Evolutionary conservation across 1,140 invertebrate species (phyloP), one percentile per base, ranked within the genome.

Genomic region (Bombus superbus): DNA sequence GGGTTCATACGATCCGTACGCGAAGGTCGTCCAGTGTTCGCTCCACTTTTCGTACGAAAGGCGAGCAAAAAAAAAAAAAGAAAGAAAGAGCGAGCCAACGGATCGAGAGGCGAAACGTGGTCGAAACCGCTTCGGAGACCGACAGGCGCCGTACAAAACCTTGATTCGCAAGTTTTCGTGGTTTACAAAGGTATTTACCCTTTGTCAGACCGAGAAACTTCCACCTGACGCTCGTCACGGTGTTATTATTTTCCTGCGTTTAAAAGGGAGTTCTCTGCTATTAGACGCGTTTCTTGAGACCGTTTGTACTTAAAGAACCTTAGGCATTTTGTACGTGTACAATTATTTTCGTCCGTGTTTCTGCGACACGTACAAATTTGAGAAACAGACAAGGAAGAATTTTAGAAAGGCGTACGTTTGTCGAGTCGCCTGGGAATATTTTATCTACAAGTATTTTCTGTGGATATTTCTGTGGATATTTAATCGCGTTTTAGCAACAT

Each of bases 1-100:
- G 18, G 18, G 62, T 71, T 78, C 69, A 91, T 92, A 83, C 91
- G 91, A 91, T 92, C 88, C 86, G 87, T 89, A 79, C 89, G 71
- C 66, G 92, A 93, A 93, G 92, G 92, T 89, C 90, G 88, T 86
- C 92, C 85, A 81, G 92, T 90, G 88, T 80, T 91, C 91, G 91
- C 86, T 93, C 89, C 91, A 92, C 87, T 93, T 93, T 93, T 92
- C 89, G 84, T 86, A 59, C 78, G 44, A 87, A 81, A 90, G 47
- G 89, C 81, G 38, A 64, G 88, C 47, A 82, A 87, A 89, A 85
- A 42, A 53, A 82, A 62, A 32, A 32, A 81, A 87, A n/a, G n/a
- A 88, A 86, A 83, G 11, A 11, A n/a, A 62, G 59, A 25, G 9
- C 4, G n/a, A 40, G 57, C 18, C 73, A 28, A 22, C 3, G 68